Base-by-base conservation (phyloP, 2,797 vertebrate genomes). In the Pseudochromis fuscus region DNA sequence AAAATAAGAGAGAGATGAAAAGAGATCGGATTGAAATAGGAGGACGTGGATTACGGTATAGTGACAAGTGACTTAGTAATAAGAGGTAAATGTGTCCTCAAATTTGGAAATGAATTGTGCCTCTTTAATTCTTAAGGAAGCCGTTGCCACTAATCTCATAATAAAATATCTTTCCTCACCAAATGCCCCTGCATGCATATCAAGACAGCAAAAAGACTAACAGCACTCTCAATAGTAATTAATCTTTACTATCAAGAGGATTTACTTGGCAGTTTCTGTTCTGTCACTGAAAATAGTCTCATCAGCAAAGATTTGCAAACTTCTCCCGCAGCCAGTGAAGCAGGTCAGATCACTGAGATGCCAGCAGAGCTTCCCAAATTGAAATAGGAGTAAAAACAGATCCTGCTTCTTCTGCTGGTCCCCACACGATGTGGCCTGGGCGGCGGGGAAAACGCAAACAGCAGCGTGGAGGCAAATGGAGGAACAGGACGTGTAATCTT, bases 401-500 rank as follows among this genome's bases (percentile, higher is more conserved):
- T 72, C 23, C n/a, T 46, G 45, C 25, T 51, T 61, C 72, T 50
- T 42, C 45, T 53, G 48, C 50, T 40, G 35, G 66, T 81, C 61
- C 71, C 56, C 66, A 35, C 60, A 72, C 55, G 33, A 53, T 52
- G 45, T 64, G 45, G 37, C 59, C 53, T 28, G 52, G 52, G 74
- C 62, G 64, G 18, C 18, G 35, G 30, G 25, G 31, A 68, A 27
- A 75, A 62, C 40, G 59, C 65, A 79, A 81, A 83, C 64, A 65
- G 63, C 44, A 37, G 27, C 63, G 45, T 19, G 19, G 65, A 72
- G 65, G 59, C n/a, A 42, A 75, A 86, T 81, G 16, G 18, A 84
- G 77, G 65, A 64, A 27, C 46, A 59, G 60, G 55, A 68, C 80
- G 68, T 84, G 52, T 77, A 87, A 75, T 82, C 77, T 71, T 79